Conservation (phyloP, 1,140 invertebrate genomes). For the Zaprionus africanus region DNA sequence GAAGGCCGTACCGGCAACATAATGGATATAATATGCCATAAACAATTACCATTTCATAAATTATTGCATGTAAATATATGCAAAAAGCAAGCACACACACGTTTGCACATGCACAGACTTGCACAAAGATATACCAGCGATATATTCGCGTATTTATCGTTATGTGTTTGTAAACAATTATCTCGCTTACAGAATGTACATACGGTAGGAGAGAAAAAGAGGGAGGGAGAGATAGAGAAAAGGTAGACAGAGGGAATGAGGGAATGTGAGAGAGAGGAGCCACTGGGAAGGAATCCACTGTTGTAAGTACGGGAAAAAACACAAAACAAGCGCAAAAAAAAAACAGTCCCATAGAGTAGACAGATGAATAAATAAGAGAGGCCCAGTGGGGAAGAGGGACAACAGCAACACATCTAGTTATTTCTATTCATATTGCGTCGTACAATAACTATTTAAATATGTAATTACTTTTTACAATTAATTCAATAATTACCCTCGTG, state of each 20-base stretch:
- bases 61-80: slow-evolving; percentile 54
- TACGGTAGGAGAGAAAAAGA: background rate
- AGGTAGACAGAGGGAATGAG: too few species aligned
- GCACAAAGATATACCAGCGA: background rate
- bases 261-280: background rate
- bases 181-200: slow-evolving; percentile 40
- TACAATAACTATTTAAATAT: slow-evolving; percentile 1
- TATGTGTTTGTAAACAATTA: slow-evolving; percentile 46
- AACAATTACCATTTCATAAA: slow-evolving; percentile 69
- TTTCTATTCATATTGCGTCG: background rate
- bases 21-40: slow-evolving; percentile 72
- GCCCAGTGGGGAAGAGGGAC: background rate
- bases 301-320: background rate
- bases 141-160: slow-evolving; percentile 41
- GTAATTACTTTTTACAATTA: slow-evolving; percentile 7
- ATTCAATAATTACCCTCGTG: background rate
- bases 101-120: slow-evolving; percentile 1
- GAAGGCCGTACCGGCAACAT: slow-evolving; percentile 32
- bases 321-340: background rate
- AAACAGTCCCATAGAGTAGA: background rate
- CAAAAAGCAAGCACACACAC: background rate
- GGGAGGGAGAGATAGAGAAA: too few species aligned
- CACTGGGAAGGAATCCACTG: background rate
- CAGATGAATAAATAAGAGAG: background rate
- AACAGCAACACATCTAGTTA: background rate